Evolutionary conservation across 1,140 invertebrate species (phyloP).

Genomic region (Frieseomelitta varia): DNA sequence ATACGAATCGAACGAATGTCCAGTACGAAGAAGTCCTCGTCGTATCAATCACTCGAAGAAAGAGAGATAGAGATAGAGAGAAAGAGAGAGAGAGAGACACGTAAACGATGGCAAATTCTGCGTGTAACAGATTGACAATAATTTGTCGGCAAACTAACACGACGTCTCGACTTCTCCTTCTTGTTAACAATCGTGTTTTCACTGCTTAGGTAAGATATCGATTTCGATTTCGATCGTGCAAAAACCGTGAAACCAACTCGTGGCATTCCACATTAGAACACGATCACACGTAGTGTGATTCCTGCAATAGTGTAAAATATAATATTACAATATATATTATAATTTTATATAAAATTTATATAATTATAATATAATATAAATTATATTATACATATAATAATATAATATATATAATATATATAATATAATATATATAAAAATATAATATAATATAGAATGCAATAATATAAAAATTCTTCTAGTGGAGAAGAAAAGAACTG

Average conservation of each 20-base stretch:
- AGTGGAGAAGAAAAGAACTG: neutral
- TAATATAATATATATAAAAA: too few species aligned
- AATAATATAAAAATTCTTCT: too few species aligned
- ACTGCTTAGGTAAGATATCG: neutral
- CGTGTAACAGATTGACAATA: neutral
- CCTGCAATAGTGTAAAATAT: too few species aligned
- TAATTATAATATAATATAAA: too few species aligned
- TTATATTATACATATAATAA: too few species aligned
- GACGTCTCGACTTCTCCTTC: neutral
- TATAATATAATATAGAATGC: too few species aligned
- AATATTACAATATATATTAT: too few species aligned
- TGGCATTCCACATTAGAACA: neutral
- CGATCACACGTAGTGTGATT: neutral
- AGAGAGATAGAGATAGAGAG: too few species aligned
- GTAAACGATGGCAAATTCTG: neutral
- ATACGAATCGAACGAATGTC: neutral
- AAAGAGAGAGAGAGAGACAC: neutral
- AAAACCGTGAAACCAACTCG: neutral
- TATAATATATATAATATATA: too few species aligned
- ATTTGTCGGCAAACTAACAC: neutral
- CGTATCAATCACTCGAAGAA: neutral
- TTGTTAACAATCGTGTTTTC: too few species aligned
- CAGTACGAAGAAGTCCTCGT: neutral
- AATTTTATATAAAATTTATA: too few species aligned
- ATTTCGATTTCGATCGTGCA: neutral